Conservation (phyloP, 2,888 invertebrate species). For the Nemotelus pantherinus region DNA sequence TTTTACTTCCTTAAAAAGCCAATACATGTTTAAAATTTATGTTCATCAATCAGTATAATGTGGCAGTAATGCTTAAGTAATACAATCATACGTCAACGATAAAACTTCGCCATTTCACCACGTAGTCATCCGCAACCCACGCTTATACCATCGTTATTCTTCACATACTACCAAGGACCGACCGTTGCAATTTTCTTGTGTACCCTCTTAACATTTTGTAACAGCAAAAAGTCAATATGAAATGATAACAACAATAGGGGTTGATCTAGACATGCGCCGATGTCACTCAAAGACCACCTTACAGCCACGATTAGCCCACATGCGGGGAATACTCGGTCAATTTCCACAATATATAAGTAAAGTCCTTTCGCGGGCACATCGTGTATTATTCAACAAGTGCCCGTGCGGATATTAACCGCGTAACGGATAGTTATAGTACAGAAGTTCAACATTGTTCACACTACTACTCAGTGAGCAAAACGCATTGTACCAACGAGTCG, state of each 20-base stretch:
- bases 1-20: too few species aligned
- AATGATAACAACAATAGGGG: constrained; percentile 30
- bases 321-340: constrained; percentile 17
- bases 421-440: not conserved
- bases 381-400: constrained; percentile 65
- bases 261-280: constrained; percentile 22
- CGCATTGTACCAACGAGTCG: too few species aligned
- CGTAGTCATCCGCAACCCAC: constrained; percentile 28
- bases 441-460: too few species aligned
- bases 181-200: not conserved
- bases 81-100: not conserved
- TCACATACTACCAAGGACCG: not conserved
- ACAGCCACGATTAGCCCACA: not conserved
- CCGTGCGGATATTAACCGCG: constrained; percentile 49
- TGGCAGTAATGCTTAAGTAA: not conserved
- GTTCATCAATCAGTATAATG: too few species aligned
- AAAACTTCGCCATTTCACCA: too few species aligned
- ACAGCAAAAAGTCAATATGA: not conserved
- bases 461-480: too few species aligned
- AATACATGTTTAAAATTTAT: too few species aligned
- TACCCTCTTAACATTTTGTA: not conserved
- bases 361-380: constrained; percentile 54
- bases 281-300: not conserved
- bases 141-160: not conserved
- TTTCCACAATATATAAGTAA: constrained; percentile 59